These are phyloP conservation scores for Luperina nickerlii DNA, from an alignment of 2,888 invertebrate species.

Conservation along the genomic window DNA sequence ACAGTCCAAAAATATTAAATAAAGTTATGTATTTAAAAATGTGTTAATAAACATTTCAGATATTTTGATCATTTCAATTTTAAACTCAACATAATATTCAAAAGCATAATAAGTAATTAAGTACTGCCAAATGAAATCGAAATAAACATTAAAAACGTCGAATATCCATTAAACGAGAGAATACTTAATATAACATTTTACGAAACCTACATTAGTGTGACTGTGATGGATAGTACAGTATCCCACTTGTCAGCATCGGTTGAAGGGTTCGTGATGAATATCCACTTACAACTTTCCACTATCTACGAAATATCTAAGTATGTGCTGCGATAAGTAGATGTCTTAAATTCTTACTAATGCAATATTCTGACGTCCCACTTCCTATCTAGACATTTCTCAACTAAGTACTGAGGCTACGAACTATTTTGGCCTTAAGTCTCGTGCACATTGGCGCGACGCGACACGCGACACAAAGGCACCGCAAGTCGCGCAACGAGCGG, in stretches of 20 bases:
- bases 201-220: constrained; percentile 18
- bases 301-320: background rate
- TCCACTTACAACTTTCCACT: constrained; percentile 12
- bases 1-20: background rate
- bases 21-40: background rate
- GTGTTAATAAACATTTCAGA: background rate
- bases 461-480: too few species aligned
- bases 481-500: too few species aligned
- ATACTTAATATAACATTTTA: constrained; percentile 9
- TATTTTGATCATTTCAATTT: background rate
- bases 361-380: background rate
- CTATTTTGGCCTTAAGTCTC: too few species aligned
- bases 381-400: background rate
- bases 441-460: too few species aligned
- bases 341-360: background rate
- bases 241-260: constrained; percentile 34
- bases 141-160: background rate
- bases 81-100: background rate
- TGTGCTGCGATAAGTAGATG: background rate
- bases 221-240: constrained; percentile 45
- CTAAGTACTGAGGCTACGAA: background rate
- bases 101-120: background rate
- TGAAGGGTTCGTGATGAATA: constrained; percentile 38
- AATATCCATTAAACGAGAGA: background rate
- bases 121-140: background rate